Evolutionary conservation across 92 coral and sea anemone species (phyloP).

Genomic region (Pocillopora grandis): DNA sequence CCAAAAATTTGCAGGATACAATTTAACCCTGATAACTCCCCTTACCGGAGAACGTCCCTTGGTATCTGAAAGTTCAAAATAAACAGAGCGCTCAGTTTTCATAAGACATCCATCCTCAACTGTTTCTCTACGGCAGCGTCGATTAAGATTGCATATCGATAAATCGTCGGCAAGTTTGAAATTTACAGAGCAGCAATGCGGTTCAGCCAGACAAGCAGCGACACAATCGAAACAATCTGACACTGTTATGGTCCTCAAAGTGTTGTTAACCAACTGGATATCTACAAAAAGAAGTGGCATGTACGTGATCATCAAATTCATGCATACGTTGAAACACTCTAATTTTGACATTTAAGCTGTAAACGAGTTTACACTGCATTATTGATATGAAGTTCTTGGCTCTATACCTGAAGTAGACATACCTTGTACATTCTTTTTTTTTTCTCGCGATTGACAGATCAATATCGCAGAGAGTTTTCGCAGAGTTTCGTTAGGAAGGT

Average conservation of each 20-base stretch:
- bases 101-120: not conserved
- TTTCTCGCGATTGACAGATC: too few relatives aligned
- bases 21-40: not conserved
- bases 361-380: too few relatives aligned
- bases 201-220: conserved; percentile 6
- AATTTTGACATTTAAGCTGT: too few relatives aligned
- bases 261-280: not conserved
- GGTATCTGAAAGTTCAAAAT: not conserved
- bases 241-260: conserved; percentile 3
- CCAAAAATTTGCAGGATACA: too few relatives aligned
- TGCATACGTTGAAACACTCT: too few relatives aligned
- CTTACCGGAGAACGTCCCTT: not conserved
- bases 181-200: not conserved
- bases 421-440: too few relatives aligned
- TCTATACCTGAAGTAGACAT: too few relatives aligned
- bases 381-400: too few relatives aligned
- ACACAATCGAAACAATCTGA: conserved; percentile 1
- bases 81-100: not conserved
- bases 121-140: not conserved
- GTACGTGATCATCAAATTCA: too few relatives aligned
- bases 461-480: too few relatives aligned
- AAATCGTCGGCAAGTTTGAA: not conserved
- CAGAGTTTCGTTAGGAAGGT: too few relatives aligned
- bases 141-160: not conserved
- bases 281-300: not conserved